Conservation (phyloP, 2,113 vertebrate species). For the Sylvicapra grimmia region DNA sequence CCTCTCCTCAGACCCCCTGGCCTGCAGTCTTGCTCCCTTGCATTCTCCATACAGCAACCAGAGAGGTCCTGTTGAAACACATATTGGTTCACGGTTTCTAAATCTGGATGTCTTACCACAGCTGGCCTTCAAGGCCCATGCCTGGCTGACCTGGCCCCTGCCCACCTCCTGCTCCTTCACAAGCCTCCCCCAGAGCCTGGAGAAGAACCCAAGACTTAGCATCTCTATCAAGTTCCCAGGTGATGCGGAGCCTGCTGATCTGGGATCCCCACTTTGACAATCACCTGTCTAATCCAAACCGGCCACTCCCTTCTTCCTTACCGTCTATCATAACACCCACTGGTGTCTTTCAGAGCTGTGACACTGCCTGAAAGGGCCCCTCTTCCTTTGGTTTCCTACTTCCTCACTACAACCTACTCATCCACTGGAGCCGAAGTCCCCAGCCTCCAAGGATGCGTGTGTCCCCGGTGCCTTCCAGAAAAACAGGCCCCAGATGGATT, state of each 20-base stretch:
- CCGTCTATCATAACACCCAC: accelerated
- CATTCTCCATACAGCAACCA: not conserved
- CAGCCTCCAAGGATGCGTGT: not conserved
- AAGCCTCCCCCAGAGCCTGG: not conserved
- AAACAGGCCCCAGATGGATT: not conserved
- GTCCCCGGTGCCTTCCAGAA: not conserved
- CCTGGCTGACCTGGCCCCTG: not conserved
- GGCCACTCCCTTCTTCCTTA: not conserved
- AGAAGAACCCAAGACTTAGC: too few species aligned
- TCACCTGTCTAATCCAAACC: not conserved
- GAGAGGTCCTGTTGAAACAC: not conserved
- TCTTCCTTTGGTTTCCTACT: not conserved
- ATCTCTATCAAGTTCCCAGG: not conserved
- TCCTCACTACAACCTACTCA: not conserved
- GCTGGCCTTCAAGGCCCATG: not conserved
- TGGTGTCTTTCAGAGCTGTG: not conserved
- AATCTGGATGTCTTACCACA: not conserved
- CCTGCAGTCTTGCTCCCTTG: not conserved
- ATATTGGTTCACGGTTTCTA: not conserved
- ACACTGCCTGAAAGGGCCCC: too few species aligned
- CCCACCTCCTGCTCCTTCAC: not conserved
- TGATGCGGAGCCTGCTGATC: too few species aligned
- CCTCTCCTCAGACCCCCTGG: not conserved
- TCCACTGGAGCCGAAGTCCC: not conserved
- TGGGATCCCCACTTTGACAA: not conserved